Evolutionary conservation across 2,797 vertebrate species (phyloP), one percentile per base, ranked within the genome.

Genomic region (Echeneis naucrates): DNA sequence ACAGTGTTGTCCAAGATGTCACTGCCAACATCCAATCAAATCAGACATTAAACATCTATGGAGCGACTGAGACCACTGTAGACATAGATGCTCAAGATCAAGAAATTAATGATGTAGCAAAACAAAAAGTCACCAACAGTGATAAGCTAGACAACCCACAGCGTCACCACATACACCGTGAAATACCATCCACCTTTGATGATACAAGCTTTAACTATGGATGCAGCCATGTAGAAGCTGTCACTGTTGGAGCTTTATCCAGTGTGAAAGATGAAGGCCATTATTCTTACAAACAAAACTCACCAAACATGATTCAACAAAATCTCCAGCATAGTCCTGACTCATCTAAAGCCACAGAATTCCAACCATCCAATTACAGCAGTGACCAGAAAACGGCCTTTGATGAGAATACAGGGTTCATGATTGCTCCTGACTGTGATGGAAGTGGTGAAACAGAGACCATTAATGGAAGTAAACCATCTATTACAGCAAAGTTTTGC

Each of bases 1-100:
- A 12, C 30, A 21, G 8, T 45, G 45, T 50, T 61, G 68, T 69
- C n/a, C 68, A 68, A 33, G 82, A 40, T 10, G 38, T 56, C 0
- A 17, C 62, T n/a, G 64, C 35, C 37, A 37, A 32, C 33, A 53
- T 55, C 14, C 68, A 77, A 16, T 72, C 72, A 56, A 21, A 52
- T 54, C 12, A 65, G 56, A 72, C 30, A 10, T 40, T 55, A 2
- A 45, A 57, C 8, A 38, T 35, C 48, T 14, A 13, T 10, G 51
- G 1, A 59, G 56, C 59, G 11, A 55, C 54, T 1, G 44, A 51
- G 27, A 72, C 44, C 16, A 0, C 40, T 48, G 19, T 35, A 11
- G 35, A 74, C 44, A 57, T 50, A 56, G 44, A 66, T 55, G 21
- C 26, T 42, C n/a, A 26, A 45, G 44, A 56, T 76, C 58, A 57